Evolutionary conservation across 2,113 vertebrate genomes (phyloP).

Genomic region (Eudyptes chrysolophus): DNA sequence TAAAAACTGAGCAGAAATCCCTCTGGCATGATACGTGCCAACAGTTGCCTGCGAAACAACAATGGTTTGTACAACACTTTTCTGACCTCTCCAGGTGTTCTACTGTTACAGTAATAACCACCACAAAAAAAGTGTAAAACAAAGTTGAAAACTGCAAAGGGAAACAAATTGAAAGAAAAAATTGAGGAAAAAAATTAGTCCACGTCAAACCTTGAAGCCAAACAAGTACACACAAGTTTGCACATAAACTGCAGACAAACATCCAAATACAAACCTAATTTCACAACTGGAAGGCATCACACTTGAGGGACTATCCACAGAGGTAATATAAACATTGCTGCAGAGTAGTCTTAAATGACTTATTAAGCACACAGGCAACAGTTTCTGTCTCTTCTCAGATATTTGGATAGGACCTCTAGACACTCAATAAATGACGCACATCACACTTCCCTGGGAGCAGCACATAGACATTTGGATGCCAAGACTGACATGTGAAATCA

Average conservation of each 20-base stretch:
- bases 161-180: background rate
- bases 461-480: background rate
- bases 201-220: background rate
- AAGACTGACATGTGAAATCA: background rate
- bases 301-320: background rate
- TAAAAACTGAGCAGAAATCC: conserved; percentile 7
- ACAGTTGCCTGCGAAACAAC: background rate
- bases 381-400: background rate
- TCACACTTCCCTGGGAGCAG: background rate
- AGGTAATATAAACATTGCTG: background rate
- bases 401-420: background rate
- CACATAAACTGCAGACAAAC: background rate
- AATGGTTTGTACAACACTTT: background rate
- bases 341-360: background rate
- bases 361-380: background rate
- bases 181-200: background rate
- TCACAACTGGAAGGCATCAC: background rate
- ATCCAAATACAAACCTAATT: background rate
- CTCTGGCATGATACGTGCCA: background rate
- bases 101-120: background rate
- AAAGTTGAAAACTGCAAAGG: background rate
- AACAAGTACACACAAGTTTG: background rate
- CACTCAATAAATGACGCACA: background rate
- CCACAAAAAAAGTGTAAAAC: background rate
- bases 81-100: background rate